Evolutionary conservation across 2,888 invertebrate species (phyloP).

Genomic region (Halictus ligatus): DNA sequence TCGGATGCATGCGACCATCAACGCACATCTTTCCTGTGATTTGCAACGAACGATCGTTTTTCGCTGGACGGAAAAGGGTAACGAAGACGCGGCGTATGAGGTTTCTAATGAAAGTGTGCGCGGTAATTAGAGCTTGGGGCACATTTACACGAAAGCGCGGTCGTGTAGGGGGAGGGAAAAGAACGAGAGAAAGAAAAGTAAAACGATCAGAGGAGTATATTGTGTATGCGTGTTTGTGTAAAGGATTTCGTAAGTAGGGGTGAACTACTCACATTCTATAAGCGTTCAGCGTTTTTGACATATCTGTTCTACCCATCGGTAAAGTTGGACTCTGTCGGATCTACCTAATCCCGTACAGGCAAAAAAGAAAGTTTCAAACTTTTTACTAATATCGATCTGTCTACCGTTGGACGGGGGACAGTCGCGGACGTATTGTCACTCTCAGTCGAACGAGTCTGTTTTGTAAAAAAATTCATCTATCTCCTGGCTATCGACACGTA

Average conservation of each 20-base stretch:
- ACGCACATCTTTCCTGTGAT: not conserved
- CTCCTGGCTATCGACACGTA: slow-evolving; percentile 57
- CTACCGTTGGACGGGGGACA: slow-evolving; percentile 37
- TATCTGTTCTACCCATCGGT: slow-evolving; percentile 85
- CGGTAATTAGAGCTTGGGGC: slow-evolving; percentile 41
- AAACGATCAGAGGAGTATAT: not conserved
- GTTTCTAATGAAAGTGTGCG: slow-evolving; percentile 50
- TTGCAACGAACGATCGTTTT: not conserved
- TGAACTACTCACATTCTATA: slow-evolving; percentile 93
- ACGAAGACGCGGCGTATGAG: not conserved
- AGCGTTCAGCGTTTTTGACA: slow-evolving; percentile 95
- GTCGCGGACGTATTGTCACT: slow-evolving; percentile 59
- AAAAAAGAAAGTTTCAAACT: slow-evolving; percentile 60
- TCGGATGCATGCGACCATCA: slow-evolving; percentile 1
- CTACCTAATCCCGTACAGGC: slow-evolving; percentile 69
- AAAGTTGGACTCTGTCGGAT: slow-evolving; percentile 71
- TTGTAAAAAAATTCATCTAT: slow-evolving; percentile 69
- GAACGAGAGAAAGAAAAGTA: not conserved
- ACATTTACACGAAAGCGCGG: slow-evolving; percentile 37
- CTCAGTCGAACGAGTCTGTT: slow-evolving; percentile 44
- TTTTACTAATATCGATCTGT: slow-evolving; percentile 65
- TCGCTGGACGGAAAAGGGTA: not conserved
- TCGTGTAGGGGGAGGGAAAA: not conserved
- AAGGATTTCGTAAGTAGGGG: slow-evolving; percentile 50
- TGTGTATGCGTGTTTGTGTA: not conserved